phyloP scores from a whole-genome alignment of 2,888 invertebrate species.

The Timandra comae region DNA sequence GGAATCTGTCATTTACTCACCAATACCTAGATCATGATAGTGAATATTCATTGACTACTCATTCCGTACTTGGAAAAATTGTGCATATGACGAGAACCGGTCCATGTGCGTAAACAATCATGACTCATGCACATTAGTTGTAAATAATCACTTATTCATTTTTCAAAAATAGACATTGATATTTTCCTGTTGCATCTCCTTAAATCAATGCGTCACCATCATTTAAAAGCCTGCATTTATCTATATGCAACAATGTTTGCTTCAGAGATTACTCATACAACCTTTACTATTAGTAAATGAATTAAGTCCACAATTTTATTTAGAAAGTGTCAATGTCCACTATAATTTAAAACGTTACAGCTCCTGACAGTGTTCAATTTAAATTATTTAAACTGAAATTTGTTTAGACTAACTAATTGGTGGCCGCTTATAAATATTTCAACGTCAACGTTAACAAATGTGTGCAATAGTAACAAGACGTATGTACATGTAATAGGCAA shows the following conservation, averaged over 20 bases:
- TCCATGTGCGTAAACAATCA: constrained; percentile 41
- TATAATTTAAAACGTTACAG: no score
- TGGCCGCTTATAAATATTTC: background rate
- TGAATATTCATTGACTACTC: constrained; percentile 42
- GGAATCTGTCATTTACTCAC: constrained; percentile 38
- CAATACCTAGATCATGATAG: constrained; percentile 25
- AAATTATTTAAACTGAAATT: no score
- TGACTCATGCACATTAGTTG: constrained; percentile 44
- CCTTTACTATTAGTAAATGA: no score
- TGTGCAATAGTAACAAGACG: constrained; percentile 10
- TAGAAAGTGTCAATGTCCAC: no score
- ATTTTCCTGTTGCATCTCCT: constrained; percentile 40
- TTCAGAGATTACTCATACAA: no score
- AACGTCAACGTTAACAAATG: constrained; percentile 3
- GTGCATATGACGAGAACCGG: constrained; percentile 50
- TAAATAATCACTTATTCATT: constrained; percentile 32
- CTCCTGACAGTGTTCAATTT: no score
- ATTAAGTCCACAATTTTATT: no score
- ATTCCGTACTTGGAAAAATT: constrained; percentile 52
- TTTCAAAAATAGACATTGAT: constrained; percentile 31
- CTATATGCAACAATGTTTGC: no score
- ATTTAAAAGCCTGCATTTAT: no score
- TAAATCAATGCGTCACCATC: no score
- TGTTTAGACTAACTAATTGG: background rate
- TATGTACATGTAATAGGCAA: constrained; percentile 38